Conservation (phyloP, 2,113 vertebrate species). For the Prolemur simus region DNA sequence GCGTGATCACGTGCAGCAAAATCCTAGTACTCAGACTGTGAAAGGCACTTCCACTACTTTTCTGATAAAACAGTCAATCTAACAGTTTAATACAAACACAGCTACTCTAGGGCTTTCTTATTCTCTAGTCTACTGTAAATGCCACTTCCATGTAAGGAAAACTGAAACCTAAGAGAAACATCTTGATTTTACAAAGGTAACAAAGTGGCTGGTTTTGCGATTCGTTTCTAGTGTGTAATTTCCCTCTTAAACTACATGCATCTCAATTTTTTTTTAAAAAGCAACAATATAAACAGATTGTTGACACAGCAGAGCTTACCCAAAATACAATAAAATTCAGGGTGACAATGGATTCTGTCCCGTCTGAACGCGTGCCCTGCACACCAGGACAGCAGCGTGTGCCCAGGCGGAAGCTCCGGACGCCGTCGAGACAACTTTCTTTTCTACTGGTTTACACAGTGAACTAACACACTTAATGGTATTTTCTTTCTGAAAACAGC, state of each 20-base stretch:
- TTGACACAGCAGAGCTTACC: background rate
- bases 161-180: background rate
- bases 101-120: background rate
- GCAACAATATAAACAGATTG: background rate
- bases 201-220: background rate
- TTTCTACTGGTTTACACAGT: background rate
- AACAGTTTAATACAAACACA: too few relatives aligned
- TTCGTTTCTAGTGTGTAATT: background rate
- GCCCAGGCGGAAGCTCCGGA: background rate
- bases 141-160: background rate
- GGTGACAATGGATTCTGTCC: background rate
- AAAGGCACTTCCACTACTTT: background rate
- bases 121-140: background rate
- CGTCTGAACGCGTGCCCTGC: background rate
- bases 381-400: too few relatives aligned
- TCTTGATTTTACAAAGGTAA: background rate
- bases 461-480: fast-evolving
- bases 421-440: background rate
- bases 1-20: fast-evolving
- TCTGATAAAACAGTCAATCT: background rate
- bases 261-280: background rate
- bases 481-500: background rate
- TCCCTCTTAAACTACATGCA: background rate
- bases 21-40: background rate
- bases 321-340: background rate